A percentile compares a stretch with the other conserved stretches of the same genome.
These are phyloP conservation scores for Drosophila flavopinicola DNA, from an alignment of 2,888 invertebrate species.

Conservation along the genomic window DNA sequence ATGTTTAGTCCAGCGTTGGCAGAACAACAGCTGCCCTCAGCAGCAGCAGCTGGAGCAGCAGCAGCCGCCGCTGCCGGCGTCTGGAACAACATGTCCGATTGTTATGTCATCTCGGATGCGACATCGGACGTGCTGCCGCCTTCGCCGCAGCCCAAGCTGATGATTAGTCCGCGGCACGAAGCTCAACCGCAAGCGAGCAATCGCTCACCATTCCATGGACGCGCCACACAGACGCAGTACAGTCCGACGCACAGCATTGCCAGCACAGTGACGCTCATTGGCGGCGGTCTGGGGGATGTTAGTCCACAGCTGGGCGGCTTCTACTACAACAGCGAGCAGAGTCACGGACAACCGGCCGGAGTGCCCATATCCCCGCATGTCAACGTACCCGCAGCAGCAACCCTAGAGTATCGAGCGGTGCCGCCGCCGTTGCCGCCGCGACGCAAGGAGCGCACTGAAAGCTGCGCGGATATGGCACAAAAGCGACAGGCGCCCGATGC, in stretches of 20 bases:
- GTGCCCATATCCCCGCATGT: slow-evolving; percentile 84
- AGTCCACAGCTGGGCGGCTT: slow-evolving; percentile 70
- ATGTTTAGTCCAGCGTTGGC: slow-evolving; percentile 54
- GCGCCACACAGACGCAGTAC: slow-evolving; percentile 53
- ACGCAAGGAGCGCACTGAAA: slow-evolving; percentile 82
- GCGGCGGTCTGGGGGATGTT: slow-evolving; percentile 51
- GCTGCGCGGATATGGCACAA: slow-evolving; percentile 82
- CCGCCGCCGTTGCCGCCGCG: slow-evolving; percentile 84
- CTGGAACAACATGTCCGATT: slow-evolving; percentile 42
- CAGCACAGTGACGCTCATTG: slow-evolving; percentile 66
- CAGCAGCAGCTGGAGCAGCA: slow-evolving; percentile 7
- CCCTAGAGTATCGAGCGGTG: slow-evolving; percentile 78
- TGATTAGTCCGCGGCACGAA: slow-evolving; percentile 82
- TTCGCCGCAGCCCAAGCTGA: slow-evolving; percentile 76
- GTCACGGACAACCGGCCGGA: slow-evolving; percentile 45
- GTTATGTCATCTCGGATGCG: slow-evolving; percentile 38
- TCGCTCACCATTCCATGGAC: slow-evolving; percentile 83
- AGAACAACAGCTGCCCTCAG: slow-evolving; percentile 46
- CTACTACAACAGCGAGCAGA: slow-evolving; percentile 64
- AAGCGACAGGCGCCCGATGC: slow-evolving; percentile 88
- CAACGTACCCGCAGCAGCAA: slow-evolving; percentile 83
- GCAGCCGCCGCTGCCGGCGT: slow-evolving; percentile 8
- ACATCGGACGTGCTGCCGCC: slow-evolving; percentile 62
- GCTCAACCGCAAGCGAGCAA: slow-evolving; percentile 61
- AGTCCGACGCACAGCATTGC: slow-evolving; percentile 77